phyloP scores from a whole-genome alignment of 2,888 invertebrate genomes.

The Drosophila demipolita region DNA sequence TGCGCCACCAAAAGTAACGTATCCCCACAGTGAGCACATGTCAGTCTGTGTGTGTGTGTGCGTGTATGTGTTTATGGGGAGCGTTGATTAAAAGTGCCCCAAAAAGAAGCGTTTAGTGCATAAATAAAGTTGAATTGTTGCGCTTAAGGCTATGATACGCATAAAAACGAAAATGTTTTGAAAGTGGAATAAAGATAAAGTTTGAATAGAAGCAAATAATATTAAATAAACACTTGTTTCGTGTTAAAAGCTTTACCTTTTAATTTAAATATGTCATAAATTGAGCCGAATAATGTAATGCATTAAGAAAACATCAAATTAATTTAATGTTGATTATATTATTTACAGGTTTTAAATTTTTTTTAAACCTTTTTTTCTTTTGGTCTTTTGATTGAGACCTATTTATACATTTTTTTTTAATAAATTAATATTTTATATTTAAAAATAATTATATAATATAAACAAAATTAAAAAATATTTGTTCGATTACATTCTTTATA shows the following conservation, averaged over 20 bases:
- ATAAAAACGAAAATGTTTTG: slow-evolving; percentile 26
- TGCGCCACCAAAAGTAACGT: slow-evolving; percentile 11
- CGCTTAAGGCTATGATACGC: slow-evolving; percentile 30
- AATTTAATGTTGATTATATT: neutral
- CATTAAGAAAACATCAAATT: neutral
- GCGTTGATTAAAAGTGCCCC: slow-evolving; percentile 53
- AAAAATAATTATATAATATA: neutral
- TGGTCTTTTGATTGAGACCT: too few relatives aligned
- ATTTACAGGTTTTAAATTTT: neutral
- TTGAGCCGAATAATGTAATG: neutral
- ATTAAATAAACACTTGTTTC: neutral
- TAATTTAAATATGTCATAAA: neutral
- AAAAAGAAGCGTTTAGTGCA: slow-evolving; percentile 39
- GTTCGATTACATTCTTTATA: neutral
- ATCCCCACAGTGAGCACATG: slow-evolving; percentile 22
- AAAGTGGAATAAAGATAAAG: slow-evolving; percentile 3
- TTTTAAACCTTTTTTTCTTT: neutral
- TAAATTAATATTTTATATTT: neutral
- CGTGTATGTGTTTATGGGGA: slow-evolving; percentile 17
- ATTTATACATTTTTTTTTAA: neutral
- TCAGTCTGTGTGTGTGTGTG: slow-evolving; percentile 5
- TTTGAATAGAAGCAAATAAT: neutral
- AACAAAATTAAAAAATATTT: neutral
- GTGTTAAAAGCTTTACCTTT: neutral
- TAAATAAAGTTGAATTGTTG: slow-evolving; percentile 44